phyloP scores from a whole-genome alignment of 2,113 vertebrate species.

The Pseudorhombus dupliciocellatus region DNA sequence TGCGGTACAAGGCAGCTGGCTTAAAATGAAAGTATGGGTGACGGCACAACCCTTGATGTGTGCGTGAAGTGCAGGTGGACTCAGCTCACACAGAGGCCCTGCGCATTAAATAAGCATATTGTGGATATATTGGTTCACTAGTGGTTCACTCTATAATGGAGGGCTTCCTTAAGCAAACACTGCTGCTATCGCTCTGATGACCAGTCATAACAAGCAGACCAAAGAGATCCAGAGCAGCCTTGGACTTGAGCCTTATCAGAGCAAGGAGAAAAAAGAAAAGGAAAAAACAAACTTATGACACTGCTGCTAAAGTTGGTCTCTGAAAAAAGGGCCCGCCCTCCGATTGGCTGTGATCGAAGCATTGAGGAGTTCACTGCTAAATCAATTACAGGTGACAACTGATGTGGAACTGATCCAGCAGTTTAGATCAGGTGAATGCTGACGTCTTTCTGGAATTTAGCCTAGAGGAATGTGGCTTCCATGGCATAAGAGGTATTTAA shows the following conservation, averaged over 20 bases:
- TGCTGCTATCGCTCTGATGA: slow-evolving; percentile 45
- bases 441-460: not conserved
- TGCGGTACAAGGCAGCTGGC: no score
- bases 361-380: not conserved
- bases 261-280: not conserved
- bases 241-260: slow-evolving; percentile 40
- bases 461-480: not conserved
- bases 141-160: slow-evolving; percentile 48
- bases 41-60: not conserved
- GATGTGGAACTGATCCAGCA: not conserved
- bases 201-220: slow-evolving; percentile 77
- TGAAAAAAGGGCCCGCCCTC: not conserved
- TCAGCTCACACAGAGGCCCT: slow-evolving; percentile 24
- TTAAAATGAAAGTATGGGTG: no score
- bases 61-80: not conserved
- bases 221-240: slow-evolving; percentile 56
- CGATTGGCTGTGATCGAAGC: not conserved
- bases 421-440: not conserved
- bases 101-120: slow-evolving; percentile 18
- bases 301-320: not conserved
- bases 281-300: not conserved
- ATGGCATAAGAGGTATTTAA: not conserved
- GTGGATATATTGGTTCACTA: slow-evolving; percentile 24
- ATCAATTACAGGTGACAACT: not conserved
- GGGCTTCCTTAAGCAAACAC: slow-evolving; percentile 53